Conservation (phyloP, 2,797 vertebrate genomes). For the Chelmon rostratus region DNA sequence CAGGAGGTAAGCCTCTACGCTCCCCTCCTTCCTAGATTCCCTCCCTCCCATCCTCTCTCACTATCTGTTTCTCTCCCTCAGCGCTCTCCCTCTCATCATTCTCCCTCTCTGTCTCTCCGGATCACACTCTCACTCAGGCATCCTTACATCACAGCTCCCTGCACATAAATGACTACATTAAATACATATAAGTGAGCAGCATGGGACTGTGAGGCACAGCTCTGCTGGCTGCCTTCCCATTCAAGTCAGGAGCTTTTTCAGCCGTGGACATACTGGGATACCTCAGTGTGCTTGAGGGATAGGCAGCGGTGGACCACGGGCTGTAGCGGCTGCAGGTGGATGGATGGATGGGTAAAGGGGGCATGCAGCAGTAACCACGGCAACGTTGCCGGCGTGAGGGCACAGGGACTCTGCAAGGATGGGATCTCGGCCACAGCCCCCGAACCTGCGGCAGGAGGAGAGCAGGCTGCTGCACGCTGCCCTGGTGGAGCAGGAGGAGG, state of each 20-base stretch:
- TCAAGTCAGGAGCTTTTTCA: slow-evolving; percentile 58
- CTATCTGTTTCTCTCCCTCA: slow-evolving; percentile 52
- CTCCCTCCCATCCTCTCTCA: slow-evolving; percentile 49
- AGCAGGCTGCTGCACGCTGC: slow-evolving; percentile 80
- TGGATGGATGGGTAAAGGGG: slow-evolving; percentile 60
- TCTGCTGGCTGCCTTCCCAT: slow-evolving; percentile 62
- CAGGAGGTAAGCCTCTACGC: slow-evolving; percentile 89
- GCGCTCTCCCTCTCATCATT: slow-evolving; percentile 67
- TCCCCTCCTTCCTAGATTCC: slow-evolving; percentile 41
- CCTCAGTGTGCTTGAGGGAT: slow-evolving; percentile 39
- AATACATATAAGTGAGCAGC: slow-evolving; percentile 69
- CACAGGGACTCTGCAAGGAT: slow-evolving; percentile 85
- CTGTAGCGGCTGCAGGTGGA: slow-evolving; percentile 59
- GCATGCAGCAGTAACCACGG: slow-evolving; percentile 82
- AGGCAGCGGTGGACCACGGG: slow-evolving; percentile 50
- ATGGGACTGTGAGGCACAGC: slow-evolving; percentile 71
- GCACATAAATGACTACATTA: slow-evolving; percentile 63
- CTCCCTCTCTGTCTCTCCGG: slow-evolving; percentile 63
- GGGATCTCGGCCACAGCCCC: slow-evolving; percentile 90
- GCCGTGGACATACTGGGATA: slow-evolving; percentile 46
- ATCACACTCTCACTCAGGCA: slow-evolving; percentile 70
- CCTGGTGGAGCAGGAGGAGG: slow-evolving; percentile 88
- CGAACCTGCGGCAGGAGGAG: slow-evolving; percentile 83
- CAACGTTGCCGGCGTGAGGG: slow-evolving; percentile 76
- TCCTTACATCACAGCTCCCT: slow-evolving; percentile 83